Conservation (phyloP, 2,888 invertebrate species). For the Sclerodermus sp. region DNA sequence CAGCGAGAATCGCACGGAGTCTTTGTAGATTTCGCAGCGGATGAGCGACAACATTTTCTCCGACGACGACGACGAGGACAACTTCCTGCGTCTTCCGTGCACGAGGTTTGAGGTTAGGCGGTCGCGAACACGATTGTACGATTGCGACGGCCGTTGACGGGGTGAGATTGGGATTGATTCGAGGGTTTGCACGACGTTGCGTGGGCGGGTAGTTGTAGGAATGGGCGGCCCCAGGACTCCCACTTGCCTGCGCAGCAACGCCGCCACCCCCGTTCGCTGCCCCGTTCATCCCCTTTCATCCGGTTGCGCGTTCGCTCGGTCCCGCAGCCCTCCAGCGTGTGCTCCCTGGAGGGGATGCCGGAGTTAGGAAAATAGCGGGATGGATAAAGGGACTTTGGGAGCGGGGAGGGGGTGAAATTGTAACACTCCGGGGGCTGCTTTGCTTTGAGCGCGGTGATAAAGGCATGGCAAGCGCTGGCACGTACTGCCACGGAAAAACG, state of each 20-base stretch:
- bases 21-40: too few relatives aligned
- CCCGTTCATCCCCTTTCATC: too few relatives aligned
- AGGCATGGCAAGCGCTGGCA: neutral
- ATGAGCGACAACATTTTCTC: too few relatives aligned
- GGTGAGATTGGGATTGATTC: neutral
- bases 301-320: too few relatives aligned
- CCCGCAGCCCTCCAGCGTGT: too few relatives aligned
- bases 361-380: slow-evolving; percentile 50
- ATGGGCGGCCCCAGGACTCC: too few relatives aligned
- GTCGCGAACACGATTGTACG: neutral
- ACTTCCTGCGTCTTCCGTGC: too few relatives aligned
- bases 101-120: too few relatives aligned
- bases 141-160: slow-evolving; percentile 3
- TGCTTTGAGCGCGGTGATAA: slow-evolving; percentile 37
- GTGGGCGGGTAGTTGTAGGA: slow-evolving; percentile 5
- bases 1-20: too few relatives aligned
- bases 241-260: too few relatives aligned
- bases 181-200: neutral
- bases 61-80: too few relatives aligned
- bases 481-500: neutral
- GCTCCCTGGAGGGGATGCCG: slow-evolving; percentile 9
- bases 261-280: too few relatives aligned
- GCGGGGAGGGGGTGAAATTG: slow-evolving; percentile 40
- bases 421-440: slow-evolving; percentile 48
- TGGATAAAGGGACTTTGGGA: slow-evolving; percentile 40